These are phyloP conservation scores for Creontiades dilutus DNA, from an alignment of 2,888 invertebrate genomes.

Conservation along the genomic window DNA sequence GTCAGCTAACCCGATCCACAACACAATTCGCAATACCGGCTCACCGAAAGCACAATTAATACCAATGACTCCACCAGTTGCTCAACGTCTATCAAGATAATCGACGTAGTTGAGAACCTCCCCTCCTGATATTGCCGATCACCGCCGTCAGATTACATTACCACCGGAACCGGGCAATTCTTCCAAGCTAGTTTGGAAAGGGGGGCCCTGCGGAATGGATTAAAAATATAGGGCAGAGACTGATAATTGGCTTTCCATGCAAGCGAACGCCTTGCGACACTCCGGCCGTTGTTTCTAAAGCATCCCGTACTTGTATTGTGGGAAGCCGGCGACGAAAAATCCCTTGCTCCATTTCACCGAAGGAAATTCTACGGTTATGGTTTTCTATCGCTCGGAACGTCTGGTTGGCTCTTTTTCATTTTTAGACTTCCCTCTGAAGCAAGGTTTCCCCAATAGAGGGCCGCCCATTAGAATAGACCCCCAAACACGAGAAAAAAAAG, in stretches of 20 bases:
- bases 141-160: not conserved
- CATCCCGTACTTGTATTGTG: constrained; percentile 18
- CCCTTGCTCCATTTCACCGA: constrained; percentile 7
- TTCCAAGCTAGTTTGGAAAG: constrained; percentile 12
- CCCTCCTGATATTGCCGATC: not conserved
- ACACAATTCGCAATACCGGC: too few species aligned
- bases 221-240: constrained; percentile 22
- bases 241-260: constrained; percentile 16
- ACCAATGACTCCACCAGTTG: not conserved
- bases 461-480: too few species aligned
- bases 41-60: too few species aligned
- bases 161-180: constrained; percentile 31
- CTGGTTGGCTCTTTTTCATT: too few species aligned
- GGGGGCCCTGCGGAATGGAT: too few species aligned
- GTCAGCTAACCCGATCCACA: too few species aligned
- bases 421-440: too few species aligned
- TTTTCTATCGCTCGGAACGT: too few species aligned
- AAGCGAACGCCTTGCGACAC: constrained; percentile 24
- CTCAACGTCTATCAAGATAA: not conserved
- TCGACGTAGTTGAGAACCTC: not conserved
- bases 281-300: not conserved
- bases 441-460: too few species aligned
- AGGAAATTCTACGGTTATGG: not conserved
- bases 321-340: not conserved
- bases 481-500: too few species aligned